Evolutionary conservation across 2,888 invertebrate genomes (phyloP), one percentile per base, ranked within the genome.

Genomic region (Unio pictorum): DNA sequence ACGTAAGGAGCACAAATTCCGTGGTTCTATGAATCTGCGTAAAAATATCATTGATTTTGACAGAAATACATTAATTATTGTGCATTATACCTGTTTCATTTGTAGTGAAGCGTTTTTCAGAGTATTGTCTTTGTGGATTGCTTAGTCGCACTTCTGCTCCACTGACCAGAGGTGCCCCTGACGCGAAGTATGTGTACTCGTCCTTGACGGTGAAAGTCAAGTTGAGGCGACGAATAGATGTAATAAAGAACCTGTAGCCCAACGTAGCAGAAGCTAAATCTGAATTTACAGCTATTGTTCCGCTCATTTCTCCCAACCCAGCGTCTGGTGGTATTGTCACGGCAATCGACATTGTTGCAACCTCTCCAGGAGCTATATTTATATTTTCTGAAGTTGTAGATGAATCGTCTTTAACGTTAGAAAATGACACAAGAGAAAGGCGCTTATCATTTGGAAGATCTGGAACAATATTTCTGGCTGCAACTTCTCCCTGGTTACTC

Each of bases 171-270:
- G 84, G 84, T 58, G 69, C 65, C 34, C 71, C 78, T 20, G 71
- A 68, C n/a, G 76, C 80, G 73, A 83, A 83, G 64, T 83, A 84
- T 0, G 84, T 83, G 64, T 78, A 84, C 62, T 84, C 84, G 68
- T 84, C 84, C 64, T 83, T 81, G 3, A 84, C 75, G 15, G 66
- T 63, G 28, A 83, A 71, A 8, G 74, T 78, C 28, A 83, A 54
- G 58, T 79, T 75, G 23, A 78, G 18, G n/a, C 66, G 61, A 61
- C 67, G 65, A 15, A 68, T 34, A 1, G 81, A 81, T 20, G 77
- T 68, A 5, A 83, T 70, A 30, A 65, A 78, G 60, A 83, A 68
- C 20, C 61, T 71, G 61, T 76, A 79, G 17, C 59, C 26, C 7
- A 79, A 11, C 11, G 66, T 30, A 5, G 63, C 65, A 26, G 69